Conservation (phyloP, 2,888 invertebrate species). For the Cerastoderma edule region DNA sequence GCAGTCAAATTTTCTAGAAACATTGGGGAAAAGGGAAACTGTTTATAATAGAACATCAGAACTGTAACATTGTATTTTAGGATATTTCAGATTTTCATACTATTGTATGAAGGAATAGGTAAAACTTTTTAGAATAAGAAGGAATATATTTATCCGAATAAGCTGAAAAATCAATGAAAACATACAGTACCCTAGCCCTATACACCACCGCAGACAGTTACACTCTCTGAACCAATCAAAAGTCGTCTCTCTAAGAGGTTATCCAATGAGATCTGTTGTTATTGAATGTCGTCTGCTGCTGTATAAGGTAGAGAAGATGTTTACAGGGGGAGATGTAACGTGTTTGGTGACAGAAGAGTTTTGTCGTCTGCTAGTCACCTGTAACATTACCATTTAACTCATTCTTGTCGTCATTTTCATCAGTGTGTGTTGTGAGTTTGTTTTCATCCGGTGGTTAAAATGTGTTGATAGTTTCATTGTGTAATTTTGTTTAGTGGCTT, state of each 20-base stretch:
- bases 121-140: conserved; percentile 11
- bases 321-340: conserved; percentile 20
- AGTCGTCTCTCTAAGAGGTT: conserved; percentile 13
- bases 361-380: conserved; percentile 21
- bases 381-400: conserved; percentile 14
- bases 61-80: too few relatives aligned
- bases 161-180: conserved; percentile 26
- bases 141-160: conserved; percentile 1
- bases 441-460: not conserved
- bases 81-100: too few relatives aligned
- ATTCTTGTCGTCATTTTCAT: conserved; percentile 14
- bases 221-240: conserved; percentile 7
- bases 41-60: too few relatives aligned
- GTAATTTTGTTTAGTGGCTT: conserved; percentile 3
- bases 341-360: conserved; percentile 10
- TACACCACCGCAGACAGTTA: not conserved
- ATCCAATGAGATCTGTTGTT: conserved; percentile 50
- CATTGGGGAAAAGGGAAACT: too few relatives aligned
- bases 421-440: not conserved
- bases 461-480: conserved; percentile 11
- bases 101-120: too few relatives aligned
- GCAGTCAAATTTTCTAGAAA: too few relatives aligned
- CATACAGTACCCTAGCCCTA: not conserved
- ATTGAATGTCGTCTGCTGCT: conserved; percentile 48
- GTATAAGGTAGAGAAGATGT: conserved; percentile 31